Evolutionary conservation across 2,797 vertebrate genomes (phyloP).

Genomic region (Darevskia nairensis): DNA sequence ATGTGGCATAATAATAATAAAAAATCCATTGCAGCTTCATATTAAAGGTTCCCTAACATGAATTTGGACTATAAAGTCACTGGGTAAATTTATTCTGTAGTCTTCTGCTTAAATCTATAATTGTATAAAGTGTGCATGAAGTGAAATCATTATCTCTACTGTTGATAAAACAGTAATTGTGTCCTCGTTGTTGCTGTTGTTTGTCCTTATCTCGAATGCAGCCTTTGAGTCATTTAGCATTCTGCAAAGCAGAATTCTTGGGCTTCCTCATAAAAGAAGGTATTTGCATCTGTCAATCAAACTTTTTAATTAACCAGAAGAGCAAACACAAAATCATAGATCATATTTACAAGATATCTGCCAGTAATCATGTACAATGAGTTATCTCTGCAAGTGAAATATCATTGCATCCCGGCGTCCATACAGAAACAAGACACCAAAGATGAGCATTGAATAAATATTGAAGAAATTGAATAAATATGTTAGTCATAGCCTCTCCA

Average conservation of each 20-base stretch:
- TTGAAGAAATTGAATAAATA: background rate
- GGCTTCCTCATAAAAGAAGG: conserved; percentile 40
- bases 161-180: conserved; percentile 18
- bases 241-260: conserved; percentile 22
- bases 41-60: background rate
- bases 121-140: conserved; percentile 4
- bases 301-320: conserved; percentile 56
- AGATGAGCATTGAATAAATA: background rate
- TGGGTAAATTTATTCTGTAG: conserved; percentile 3
- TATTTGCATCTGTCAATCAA: conserved; percentile 54
- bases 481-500: background rate
- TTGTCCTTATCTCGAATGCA: conserved; percentile 20
- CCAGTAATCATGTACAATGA: conserved; percentile 73
- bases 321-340: conserved; percentile 65
- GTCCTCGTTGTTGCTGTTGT: background rate
- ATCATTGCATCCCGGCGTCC: conserved; percentile 28
- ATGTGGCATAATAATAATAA: background rate
- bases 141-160: background rate
- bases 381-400: conserved; percentile 74
- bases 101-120: conserved; percentile 19
- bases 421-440: too few species aligned
- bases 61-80: conserved; percentile 14
- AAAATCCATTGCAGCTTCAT: background rate
- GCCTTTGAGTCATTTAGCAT: conserved; percentile 27
- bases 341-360: conserved; percentile 74